These are phyloP conservation scores for Antennarius striatus DNA, from an alignment of 2,113 vertebrate species.

Conservation along the genomic window DNA sequence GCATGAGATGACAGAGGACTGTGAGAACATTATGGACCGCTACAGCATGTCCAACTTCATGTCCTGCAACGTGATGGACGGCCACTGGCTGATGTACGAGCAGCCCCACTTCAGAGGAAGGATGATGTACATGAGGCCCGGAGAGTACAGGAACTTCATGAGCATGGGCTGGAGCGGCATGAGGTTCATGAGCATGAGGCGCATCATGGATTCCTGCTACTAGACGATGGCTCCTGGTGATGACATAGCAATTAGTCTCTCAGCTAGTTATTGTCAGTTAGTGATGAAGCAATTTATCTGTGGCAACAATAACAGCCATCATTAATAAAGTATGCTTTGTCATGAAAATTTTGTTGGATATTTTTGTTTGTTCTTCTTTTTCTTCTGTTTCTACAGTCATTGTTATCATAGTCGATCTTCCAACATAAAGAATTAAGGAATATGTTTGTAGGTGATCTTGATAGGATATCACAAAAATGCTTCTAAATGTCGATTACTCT, in stretches of 20 bases:
- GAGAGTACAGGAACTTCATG: constrained; percentile 60
- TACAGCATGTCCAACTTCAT: constrained; percentile 59
- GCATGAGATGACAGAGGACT: constrained; percentile 61
- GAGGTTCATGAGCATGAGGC: constrained; percentile 56
- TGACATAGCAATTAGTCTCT: background rate
- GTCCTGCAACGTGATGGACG: constrained; percentile 66
- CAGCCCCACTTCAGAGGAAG: constrained; percentile 63
- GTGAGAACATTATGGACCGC: constrained; percentile 56
- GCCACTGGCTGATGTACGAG: constrained; percentile 70
- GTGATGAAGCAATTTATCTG: background rate
- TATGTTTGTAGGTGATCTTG: too few relatives aligned
- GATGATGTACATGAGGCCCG: constrained; percentile 65
- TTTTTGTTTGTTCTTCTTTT: background rate
- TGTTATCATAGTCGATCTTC: too few relatives aligned
- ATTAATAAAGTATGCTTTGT: constrained; percentile 28
- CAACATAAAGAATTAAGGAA: too few relatives aligned
- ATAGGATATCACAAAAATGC: too few relatives aligned
- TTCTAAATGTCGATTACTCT: too few relatives aligned
- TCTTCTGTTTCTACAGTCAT: background rate
- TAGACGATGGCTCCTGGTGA: constrained; percentile 1
- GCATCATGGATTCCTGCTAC: constrained; percentile 53
- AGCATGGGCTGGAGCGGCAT: constrained; percentile 37
- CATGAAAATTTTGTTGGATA: background rate
- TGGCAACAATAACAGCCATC: too few relatives aligned
- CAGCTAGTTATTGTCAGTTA: background rate